Evolutionary conservation across 35 echinoderm and acorn worm species (phyloP), one percentile per base, ranked within the genome.

Genomic region (Apostichopus californicus): DNA sequence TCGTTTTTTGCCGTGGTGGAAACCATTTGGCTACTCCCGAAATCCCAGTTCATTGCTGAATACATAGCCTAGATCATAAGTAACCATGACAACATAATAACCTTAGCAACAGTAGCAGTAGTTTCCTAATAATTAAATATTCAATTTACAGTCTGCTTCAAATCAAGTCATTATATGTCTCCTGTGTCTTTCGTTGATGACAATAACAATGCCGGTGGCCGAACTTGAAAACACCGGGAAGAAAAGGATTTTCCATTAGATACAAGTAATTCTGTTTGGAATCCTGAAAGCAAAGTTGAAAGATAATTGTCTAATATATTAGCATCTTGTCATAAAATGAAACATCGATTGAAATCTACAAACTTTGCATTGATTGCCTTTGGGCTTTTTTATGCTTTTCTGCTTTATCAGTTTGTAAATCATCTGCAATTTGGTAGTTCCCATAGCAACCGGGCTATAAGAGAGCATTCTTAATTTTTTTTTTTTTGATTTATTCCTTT

Each of bases 301-400:
- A 68, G 64, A 68, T 68, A 18, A 18, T 68, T 9, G 64, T 68
- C 11, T 68, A 25, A 34, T 12, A 80, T 5, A 80, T 80, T 17
- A 25, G 3, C 23, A 80, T 10, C 13, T 8, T 54, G 23, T 80
- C 23, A 46, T 46, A 46, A 46, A 54, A 25, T 80, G 21, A 80
- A 80, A 54, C 23, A 80, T 80, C 53, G 78, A 80, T 68, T 68
- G 64, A 9, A 14, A 68, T 68, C 64, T 68, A 18, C 78, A 80
- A 80, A 17, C 11, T 80, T 80, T 10, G 53, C 78, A 54, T 80
- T 80, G 78, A 34, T 34, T 80, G 53, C 78, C 12, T 22, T 46
- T 46, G 10, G 23, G 12, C 78, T 34, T 12, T 80, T 80, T 46
- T 46, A 46, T 46, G 34, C 34, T 46, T 46, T 46, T 46, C 34